These are phyloP conservation scores for Palaemon carinicauda DNA, from an alignment of 1,140 invertebrate genomes.

Conservation along the genomic window DNA sequence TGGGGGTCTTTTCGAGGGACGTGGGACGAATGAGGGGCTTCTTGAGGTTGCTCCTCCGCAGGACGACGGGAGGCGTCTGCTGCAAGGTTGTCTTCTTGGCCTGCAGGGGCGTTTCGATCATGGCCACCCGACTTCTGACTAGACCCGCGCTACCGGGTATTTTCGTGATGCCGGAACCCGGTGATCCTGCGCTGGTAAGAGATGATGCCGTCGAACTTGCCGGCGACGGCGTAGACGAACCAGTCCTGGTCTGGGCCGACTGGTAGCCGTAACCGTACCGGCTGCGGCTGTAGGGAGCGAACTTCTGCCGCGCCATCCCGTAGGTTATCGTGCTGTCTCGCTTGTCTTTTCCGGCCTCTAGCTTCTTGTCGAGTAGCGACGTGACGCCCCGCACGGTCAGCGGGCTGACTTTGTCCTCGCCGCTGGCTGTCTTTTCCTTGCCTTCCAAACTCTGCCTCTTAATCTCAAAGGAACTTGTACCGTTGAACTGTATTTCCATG, in stretches of 20 bases:
- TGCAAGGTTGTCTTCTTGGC: background rate
- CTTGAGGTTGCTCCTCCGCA: slow-evolving; percentile 5
- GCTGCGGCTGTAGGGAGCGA: slow-evolving; percentile 49
- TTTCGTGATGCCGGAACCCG: background rate
- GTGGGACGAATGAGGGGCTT: slow-evolving; percentile 48
- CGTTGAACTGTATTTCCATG: slow-evolving; percentile 25
- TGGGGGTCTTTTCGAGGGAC: slow-evolving; percentile 55
- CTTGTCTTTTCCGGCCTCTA: slow-evolving; percentile 10
- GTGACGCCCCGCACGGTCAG: too few relatives aligned
- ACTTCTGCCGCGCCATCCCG: slow-evolving; percentile 57
- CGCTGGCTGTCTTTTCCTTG: background rate
- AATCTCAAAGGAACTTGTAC: slow-evolving; percentile 21
- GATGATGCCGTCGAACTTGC: background rate
- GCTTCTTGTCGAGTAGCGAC: background rate
- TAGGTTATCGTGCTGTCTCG: slow-evolving; percentile 48
- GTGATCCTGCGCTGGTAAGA: background rate
- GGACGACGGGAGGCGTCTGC: slow-evolving; percentile 19
- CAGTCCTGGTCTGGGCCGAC: background rate
- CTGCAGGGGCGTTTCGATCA: slow-evolving; percentile 29
- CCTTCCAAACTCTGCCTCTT: slow-evolving; percentile 25
- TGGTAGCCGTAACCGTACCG: slow-evolving; percentile 30
- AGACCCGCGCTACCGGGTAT: slow-evolving; percentile 9
- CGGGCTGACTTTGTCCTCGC: too few relatives aligned
- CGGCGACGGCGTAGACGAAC: background rate
- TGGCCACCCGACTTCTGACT: slow-evolving; percentile 41